Conservation (phyloP, 2,113 vertebrate species). For the Delphinapterus leucas region DNA sequence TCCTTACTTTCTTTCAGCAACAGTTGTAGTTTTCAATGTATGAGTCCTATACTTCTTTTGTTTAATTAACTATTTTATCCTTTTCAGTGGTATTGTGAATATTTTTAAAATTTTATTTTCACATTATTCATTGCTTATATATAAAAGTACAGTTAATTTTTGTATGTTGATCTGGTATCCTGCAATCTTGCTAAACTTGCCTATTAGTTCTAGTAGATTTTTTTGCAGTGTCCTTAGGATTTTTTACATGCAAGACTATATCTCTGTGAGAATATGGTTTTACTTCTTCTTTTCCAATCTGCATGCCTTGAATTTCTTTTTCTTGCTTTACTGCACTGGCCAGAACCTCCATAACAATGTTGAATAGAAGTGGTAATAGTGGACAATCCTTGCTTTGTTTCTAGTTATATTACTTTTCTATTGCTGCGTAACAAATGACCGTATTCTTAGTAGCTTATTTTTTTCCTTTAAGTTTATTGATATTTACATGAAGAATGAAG, state of each 20-base stretch:
- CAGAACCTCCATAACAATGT: neutral
- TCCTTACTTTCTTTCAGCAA: neutral
- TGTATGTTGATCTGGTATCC: neutral
- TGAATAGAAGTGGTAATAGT: neutral
- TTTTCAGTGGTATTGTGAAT: neutral
- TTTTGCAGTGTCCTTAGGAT: neutral
- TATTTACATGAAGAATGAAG: constrained; percentile 30
- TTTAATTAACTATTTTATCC: neutral
- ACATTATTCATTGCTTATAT: neutral
- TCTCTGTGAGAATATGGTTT: neutral
- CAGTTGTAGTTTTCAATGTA: constrained; percentile 4
- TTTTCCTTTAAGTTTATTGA: neutral
- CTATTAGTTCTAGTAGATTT: neutral
- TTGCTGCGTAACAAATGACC: neutral
- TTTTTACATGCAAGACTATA: constrained; percentile 8
- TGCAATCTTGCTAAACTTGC: neutral
- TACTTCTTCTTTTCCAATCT: neutral
- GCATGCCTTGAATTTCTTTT: constrained; percentile 19
- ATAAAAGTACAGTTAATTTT: neutral
- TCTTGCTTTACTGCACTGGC: neutral
- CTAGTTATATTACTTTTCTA: neutral
- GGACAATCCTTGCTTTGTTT: neutral
- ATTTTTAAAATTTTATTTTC: constrained; percentile 29
- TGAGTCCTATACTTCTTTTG: neutral
- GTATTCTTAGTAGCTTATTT: neutral